Base-by-base conservation (phyloP, 2,888 invertebrate species). In the Machimus atricapillus region DNA sequence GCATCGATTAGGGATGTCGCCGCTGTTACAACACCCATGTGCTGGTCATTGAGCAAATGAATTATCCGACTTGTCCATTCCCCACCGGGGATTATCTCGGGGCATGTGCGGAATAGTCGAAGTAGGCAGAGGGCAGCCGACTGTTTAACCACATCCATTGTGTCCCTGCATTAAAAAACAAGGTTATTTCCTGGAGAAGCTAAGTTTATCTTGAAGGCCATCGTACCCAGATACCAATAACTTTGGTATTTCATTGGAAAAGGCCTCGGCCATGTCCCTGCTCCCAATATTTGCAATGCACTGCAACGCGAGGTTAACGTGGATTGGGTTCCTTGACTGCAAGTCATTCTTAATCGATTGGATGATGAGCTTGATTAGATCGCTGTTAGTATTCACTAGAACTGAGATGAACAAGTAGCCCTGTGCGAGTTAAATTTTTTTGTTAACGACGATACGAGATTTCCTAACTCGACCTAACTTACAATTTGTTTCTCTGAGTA, bases 401-500 rank as follows among this genome's bases (percentile, higher is more conserved):
- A 99, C 99, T 89, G 99, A 99, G 93, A 99, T 99, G 94, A 99
- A 99, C 90, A 99, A 94, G 93, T 99, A 99, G 89, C 99, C 99
- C 98, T 98, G 92, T 78, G 94, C 94, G 89, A 89, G 66, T 66
- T 66, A 23, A 9, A 23, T 66, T 12, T 85, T n/a, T 37, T 37
- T 19, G 1, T 77, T 88, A 46, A 8, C 52, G 16, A 52, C 52
- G n/a, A 52, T 14, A 52, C n/a, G 46, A 52, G 58, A 58, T 31
- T 37, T 31, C 34, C 31, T 16, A 31, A 34, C 9, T 37, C 40
- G 6, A 34, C 31, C 16, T 23, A n/a, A 76, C 76, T 94, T 94
- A 96, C 98, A 93, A 99, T 99, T 95, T 99, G 99, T 94, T 99
- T 99, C 93, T 99, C 99, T 83, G 99, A 99, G 94, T 99, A 99